Conservation (phyloP, 2,113 vertebrate genomes). For the Merops nubicus region DNA sequence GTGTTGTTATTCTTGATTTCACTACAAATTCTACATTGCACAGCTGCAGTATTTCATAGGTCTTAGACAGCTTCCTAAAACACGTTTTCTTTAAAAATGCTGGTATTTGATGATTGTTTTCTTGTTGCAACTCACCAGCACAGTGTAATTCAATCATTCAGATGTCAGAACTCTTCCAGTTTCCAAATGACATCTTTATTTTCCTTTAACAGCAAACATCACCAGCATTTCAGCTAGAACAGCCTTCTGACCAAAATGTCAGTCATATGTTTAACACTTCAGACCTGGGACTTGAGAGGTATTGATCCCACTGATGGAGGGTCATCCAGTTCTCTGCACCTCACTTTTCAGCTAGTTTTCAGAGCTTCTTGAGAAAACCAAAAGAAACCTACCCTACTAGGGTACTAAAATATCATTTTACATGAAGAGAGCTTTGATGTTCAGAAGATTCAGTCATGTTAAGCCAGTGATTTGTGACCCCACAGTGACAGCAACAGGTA, state of each 20-base stretch:
- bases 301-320: not conserved
- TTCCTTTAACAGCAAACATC: not conserved
- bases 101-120: not conserved
- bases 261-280: not conserved
- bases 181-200: not conserved
- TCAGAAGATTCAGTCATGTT: not conserved
- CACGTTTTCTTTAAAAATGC: not conserved
- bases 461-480: not conserved
- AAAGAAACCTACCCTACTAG: not conserved
- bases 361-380: not conserved
- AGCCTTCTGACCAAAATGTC: not conserved
- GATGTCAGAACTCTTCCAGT: not conserved
- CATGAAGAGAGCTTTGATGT: not conserved
- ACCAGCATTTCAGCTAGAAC: not conserved
- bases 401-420: not conserved
- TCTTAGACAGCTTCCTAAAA: not conserved
- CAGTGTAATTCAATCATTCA: not conserved
- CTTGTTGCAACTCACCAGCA: not conserved
- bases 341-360: not conserved
- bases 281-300: rapidly evolving
- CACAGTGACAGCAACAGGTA: rapidly evolving
- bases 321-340: not conserved
- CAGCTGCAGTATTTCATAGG: not conserved
- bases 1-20: not conserved
- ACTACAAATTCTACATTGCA: not conserved